Conservation (phyloP, 1,140 invertebrate genomes). For the Calycopis cecrops region DNA sequence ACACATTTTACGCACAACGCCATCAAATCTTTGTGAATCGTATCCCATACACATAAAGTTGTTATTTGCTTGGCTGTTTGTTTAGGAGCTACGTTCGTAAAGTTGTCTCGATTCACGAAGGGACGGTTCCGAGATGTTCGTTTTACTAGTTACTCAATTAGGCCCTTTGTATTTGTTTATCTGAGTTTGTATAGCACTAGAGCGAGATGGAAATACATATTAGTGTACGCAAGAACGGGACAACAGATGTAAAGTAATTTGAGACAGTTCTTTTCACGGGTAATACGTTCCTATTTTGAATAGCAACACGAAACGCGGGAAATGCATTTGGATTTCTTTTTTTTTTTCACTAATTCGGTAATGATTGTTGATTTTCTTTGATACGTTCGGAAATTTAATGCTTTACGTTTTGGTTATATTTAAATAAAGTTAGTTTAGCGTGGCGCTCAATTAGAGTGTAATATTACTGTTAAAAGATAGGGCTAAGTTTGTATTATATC, state of each 20-base stretch:
- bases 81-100: slow-evolving; percentile 26
- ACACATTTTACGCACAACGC: slow-evolving; percentile 14
- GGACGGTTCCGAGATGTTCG: slow-evolving; percentile 65
- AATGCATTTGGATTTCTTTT: slow-evolving; percentile 66
- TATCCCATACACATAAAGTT: slow-evolving; percentile 21
- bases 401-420: slow-evolving; percentile 31
- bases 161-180: slow-evolving; percentile 75
- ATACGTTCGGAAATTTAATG: slow-evolving; percentile 47
- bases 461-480: neutral
- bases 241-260: slow-evolving; percentile 56
- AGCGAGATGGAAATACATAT: slow-evolving; percentile 40
- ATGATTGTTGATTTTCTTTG: slow-evolving; percentile 64
- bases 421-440: neutral
- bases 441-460: slow-evolving; percentile 6
- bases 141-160: slow-evolving; percentile 76
- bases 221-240: slow-evolving; percentile 30
- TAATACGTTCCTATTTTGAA: slow-evolving; percentile 73
- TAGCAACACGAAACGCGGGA: slow-evolving; percentile 66
- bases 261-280: slow-evolving; percentile 72
- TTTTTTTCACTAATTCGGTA: slow-evolving; percentile 46
- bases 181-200: slow-evolving; percentile 66
- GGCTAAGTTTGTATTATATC: neutral
- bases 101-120: slow-evolving; percentile 50
- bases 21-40: neutral
- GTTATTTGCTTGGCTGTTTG: slow-evolving; percentile 21